Evolutionary conservation across 2,797 vertebrate genomes (phyloP).

Genomic region (Bufotes viridis): DNA sequence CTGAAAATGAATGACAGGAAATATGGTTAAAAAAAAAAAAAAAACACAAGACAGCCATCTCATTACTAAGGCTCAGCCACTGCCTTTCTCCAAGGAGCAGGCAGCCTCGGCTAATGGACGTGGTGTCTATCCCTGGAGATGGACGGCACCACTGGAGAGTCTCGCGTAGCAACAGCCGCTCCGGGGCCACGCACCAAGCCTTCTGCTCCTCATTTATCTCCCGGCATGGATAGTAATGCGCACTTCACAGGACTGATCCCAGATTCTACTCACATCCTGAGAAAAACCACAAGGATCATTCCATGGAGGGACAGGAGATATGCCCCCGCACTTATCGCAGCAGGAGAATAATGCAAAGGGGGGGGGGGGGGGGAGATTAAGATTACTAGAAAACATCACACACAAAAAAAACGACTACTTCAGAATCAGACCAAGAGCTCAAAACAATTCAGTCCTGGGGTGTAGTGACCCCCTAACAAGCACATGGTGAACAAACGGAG

Average conservation of each 20-base stretch:
- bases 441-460: background rate
- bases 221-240: constrained; percentile 3
- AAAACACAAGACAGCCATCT: constrained; percentile 38
- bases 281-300: background rate
- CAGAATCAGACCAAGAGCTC: background rate
- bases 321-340: background rate
- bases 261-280: constrained; percentile 15
- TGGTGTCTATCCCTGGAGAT: constrained; percentile 82
- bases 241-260: constrained; percentile 10
- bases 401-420: background rate
- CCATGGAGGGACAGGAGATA: background rate
- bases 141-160: constrained; percentile 81
- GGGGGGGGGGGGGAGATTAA: background rate
- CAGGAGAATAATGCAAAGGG: background rate
- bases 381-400: background rate
- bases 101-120: constrained; percentile 79
- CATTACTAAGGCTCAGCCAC: constrained; percentile 66
- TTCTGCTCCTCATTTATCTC: constrained; percentile 28
- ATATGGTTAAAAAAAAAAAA: constrained; percentile 18
- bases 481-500: background rate
- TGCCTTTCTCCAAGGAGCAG: constrained; percentile 71
- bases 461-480: constrained; percentile 7
- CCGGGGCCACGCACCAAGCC: constrained; percentile 75
- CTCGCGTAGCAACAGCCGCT: constrained; percentile 84
- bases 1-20: background rate